phyloP scores from a whole-genome alignment of 2,888 invertebrate species.

The Lepidochitona cinerea region DNA sequence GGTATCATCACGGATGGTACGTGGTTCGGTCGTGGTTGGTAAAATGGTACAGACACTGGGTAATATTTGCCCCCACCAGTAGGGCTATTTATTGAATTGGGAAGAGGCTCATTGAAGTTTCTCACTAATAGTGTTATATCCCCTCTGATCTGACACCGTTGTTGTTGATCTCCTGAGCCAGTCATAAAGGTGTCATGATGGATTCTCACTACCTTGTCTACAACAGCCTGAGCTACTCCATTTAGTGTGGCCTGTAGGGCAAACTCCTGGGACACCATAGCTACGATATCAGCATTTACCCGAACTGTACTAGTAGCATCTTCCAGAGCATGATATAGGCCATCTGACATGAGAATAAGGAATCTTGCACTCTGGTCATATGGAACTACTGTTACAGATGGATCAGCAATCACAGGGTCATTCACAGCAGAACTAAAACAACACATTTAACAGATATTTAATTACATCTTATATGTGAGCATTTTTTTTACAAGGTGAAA shows the following conservation, averaged over 20 bases:
- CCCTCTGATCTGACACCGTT: conserved; percentile 76
- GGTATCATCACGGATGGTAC: conserved; percentile 5
- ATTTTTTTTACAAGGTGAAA: too few species aligned
- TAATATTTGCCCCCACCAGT: conserved; percentile 37
- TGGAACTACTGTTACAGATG: conserved; percentile 82
- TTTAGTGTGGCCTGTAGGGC: conserved; percentile 83
- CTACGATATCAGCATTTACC: conserved; percentile 73
- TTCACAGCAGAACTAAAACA: conserved; percentile 75
- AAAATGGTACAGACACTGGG: conserved; percentile 4
- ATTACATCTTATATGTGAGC: too few species aligned
- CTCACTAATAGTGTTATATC: conserved; percentile 89
- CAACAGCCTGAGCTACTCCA: conserved; percentile 87
- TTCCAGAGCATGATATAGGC: conserved; percentile 86
- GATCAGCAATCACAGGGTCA: conserved; percentile 87
- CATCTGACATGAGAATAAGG: conserved; percentile 87
- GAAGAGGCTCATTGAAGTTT: conserved; percentile 86
- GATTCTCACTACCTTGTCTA: conserved; percentile 86
- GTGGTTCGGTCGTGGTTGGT: neutral
- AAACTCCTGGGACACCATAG: conserved; percentile 74
- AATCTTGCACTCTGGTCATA: conserved; percentile 86
- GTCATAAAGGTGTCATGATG: conserved; percentile 84
- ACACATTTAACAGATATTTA: too few species aligned
- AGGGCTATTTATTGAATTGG: conserved; percentile 75
- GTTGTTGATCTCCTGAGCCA: conserved; percentile 47
- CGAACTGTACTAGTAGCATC: conserved; percentile 84